A percentile compares a stretch with the other conserved stretches of the same genome.
These are phyloP conservation scores for Tachypleus tridentatus DNA, from an alignment of 1,140 invertebrate genomes.

Conservation along the genomic window DNA sequence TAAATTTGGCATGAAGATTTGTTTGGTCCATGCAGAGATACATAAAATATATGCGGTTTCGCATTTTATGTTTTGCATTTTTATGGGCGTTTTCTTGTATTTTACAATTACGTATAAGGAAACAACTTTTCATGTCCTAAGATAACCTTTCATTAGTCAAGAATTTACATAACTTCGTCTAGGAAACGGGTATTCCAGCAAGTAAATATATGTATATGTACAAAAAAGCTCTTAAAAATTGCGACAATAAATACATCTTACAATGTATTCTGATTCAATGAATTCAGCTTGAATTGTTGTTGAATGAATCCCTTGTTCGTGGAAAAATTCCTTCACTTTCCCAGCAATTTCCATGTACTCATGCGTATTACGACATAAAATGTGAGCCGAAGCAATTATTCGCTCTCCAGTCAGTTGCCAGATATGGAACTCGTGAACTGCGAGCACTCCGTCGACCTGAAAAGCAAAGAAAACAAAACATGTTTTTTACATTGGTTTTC, in stretches of 20 bases:
- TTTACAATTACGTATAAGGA: too few relatives aligned
- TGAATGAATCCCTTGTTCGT: conserved; percentile 44
- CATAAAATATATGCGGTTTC: too few relatives aligned
- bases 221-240: too few relatives aligned
- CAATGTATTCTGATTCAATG: conserved; percentile 12
- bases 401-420: conserved; percentile 44
- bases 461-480: not conserved
- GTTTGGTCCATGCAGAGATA: too few relatives aligned
- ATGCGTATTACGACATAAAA: conserved; percentile 37
- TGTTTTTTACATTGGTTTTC: not conserved
- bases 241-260: too few relatives aligned
- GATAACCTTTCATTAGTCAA: not conserved
- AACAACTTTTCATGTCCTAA: not conserved
- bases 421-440: conserved; percentile 47
- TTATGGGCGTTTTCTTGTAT: too few relatives aligned
- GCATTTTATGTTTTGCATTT: too few relatives aligned
- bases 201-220: too few relatives aligned
- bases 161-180: not conserved
- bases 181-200: too few relatives aligned
- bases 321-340: conserved; percentile 72
- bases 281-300: conserved; percentile 48
- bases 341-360: conserved; percentile 49
- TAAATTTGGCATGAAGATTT: too few relatives aligned
- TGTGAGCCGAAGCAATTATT: conserved; percentile 45
- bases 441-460: conserved; percentile 41